phyloP scores from a whole-genome alignment of 2,797 vertebrate species.

The Alauda arvensis region DNA sequence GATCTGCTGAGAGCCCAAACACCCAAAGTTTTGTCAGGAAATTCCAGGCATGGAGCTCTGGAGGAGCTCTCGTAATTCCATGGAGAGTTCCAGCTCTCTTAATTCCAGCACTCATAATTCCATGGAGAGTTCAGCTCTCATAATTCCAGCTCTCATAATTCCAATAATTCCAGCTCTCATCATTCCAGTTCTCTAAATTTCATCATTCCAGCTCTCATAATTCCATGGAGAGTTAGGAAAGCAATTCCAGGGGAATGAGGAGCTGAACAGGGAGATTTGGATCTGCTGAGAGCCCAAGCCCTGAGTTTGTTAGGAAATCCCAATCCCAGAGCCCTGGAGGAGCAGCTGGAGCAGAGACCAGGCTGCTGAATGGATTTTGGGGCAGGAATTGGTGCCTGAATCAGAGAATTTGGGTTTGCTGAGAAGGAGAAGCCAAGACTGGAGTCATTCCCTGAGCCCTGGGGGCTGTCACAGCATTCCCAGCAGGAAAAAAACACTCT shows the following conservation, averaged over 20 bases:
- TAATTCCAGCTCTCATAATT: no score
- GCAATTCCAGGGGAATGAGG: not conserved
- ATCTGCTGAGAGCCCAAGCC: not conserved
- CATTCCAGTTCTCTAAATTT: no score
- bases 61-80: no score
- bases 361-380: fast-evolving
- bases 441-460: not conserved
- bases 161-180: no score
- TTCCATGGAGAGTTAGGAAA: no score
- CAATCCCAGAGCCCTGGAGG: not conserved
- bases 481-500: fast-evolving
- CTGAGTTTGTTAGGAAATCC: fast-evolving
- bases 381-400: not conserved
- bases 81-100: no score
- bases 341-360: not conserved
- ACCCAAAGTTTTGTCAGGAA: no score
- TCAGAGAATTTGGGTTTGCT: fast-evolving
- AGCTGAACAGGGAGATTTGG: not conserved
- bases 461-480: not conserved
- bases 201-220: no score
- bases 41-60: no score
- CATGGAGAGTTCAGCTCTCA: no score
- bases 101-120: no score
- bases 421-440: not conserved
- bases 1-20: not conserved